These are phyloP conservation scores for Myotis yumanensis DNA, from an alignment of 2,113 vertebrate species.

Conservation along the genomic window DNA sequence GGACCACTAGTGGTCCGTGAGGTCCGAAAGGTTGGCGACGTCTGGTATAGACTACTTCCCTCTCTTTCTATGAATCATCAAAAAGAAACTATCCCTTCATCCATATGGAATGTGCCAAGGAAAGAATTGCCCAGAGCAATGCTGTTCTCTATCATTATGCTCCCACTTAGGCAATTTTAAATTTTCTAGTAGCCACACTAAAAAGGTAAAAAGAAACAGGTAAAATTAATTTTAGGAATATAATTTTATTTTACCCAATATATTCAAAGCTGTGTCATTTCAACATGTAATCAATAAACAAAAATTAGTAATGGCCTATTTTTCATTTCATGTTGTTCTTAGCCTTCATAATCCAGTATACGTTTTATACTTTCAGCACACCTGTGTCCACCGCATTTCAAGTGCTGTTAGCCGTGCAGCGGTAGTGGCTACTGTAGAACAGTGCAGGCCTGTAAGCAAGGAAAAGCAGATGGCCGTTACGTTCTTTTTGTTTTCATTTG, in stretches of 20 bases:
- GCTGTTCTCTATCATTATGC: not conserved
- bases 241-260: not conserved
- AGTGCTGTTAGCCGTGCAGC: fast-evolving
- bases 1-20: no score
- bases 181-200: not conserved
- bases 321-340: not conserved
- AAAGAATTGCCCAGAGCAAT: not conserved
- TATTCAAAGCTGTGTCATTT: not conserved
- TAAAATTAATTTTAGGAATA: not conserved
- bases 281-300: not conserved
- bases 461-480: not conserved
- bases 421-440: fast-evolving
- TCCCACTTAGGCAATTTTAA: not conserved
- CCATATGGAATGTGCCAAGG: not conserved
- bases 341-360: not conserved
- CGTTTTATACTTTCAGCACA: fast-evolving
- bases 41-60: not conserved
- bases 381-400: not conserved
- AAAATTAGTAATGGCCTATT: not conserved
- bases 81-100: not conserved
- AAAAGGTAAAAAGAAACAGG: not conserved
- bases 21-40: no score
- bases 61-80: not conserved
- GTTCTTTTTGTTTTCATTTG: not conserved
- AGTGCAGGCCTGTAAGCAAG: not conserved